Conservation (phyloP, 1,140 invertebrate genomes). For the Drosophila gunungcola region DNA sequence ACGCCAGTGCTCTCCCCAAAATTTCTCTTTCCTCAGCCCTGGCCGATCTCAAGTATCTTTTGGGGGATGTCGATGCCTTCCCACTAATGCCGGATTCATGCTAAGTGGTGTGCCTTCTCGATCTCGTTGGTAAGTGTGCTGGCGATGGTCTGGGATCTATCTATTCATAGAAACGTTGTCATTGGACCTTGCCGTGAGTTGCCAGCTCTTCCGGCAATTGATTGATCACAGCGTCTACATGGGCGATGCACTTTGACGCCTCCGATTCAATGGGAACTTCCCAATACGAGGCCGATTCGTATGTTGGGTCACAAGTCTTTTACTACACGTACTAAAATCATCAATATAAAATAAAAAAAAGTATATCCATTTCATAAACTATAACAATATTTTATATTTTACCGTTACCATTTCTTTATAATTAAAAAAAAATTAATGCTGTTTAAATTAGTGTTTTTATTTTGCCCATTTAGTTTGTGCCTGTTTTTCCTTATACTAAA, state of each 20-base stretch:
- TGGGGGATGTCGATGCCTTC: constrained; percentile 39
- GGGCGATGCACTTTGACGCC: constrained; percentile 67
- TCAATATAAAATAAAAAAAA: too few relatives aligned
- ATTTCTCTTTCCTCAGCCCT: constrained; percentile 7
- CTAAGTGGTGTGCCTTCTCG: constrained; percentile 60
- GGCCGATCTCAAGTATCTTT: constrained; percentile 37
- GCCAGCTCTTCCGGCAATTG: constrained; percentile 75
- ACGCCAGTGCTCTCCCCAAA: constrained; percentile 14
- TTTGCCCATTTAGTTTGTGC: too few relatives aligned
- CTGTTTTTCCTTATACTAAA: too few relatives aligned
- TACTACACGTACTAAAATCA: not conserved
- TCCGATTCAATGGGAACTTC: constrained; percentile 18
- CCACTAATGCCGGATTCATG: constrained; percentile 63
- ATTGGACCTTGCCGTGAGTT: constrained; percentile 70
- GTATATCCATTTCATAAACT: too few relatives aligned
- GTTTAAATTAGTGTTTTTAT: too few relatives aligned
- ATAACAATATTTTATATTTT: too few relatives aligned
- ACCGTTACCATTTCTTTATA: too few relatives aligned
- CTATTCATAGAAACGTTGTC: constrained; percentile 73
- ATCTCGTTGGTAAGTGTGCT: constrained; percentile 44
- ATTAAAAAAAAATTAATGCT: too few relatives aligned
- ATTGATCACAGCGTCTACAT: constrained; percentile 54
- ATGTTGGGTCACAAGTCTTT: constrained; percentile 2
- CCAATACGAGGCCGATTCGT: not conserved
- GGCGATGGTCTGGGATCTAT: constrained; percentile 11